Conservation (phyloP, 2,113 vertebrate species). For the Progne subis region DNA sequence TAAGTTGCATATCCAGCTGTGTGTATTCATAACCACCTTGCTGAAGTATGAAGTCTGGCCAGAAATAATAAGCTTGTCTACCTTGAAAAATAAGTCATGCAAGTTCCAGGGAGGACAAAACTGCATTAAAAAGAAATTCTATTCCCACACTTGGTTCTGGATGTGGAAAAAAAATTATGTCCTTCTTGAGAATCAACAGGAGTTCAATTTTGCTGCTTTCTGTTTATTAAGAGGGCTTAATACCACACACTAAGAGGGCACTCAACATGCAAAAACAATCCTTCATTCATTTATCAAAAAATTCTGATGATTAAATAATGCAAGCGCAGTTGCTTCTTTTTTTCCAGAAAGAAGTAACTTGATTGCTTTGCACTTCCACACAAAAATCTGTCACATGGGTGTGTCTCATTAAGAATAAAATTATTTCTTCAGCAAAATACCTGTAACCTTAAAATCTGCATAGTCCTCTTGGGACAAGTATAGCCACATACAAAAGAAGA, state of each 20-base stretch:
- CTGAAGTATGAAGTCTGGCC: neutral
- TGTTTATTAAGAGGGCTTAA: neutral
- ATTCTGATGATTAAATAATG: neutral
- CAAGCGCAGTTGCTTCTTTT: neutral
- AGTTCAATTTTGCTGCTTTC: neutral
- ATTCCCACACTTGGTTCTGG: neutral
- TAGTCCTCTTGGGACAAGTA: neutral
- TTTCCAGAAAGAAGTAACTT: neutral
- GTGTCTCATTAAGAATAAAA: neutral
- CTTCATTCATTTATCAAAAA: neutral
- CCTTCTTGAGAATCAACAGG: neutral
- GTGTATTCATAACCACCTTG: neutral
- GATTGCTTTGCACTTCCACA: neutral
- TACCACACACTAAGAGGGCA: rapidly evolving
- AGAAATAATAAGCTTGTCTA: neutral
- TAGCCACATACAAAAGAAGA: neutral
- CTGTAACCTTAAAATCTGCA: neutral
- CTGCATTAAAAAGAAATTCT: neutral
- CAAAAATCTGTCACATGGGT: neutral
- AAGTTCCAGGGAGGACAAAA: neutral
- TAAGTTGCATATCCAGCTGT: neutral
- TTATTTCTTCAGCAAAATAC: neutral
- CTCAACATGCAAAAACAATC: neutral
- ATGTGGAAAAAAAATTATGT: neutral
- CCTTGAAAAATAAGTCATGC: neutral